Conservation (phyloP, 92 coral and sea anemone genomes). For the Epizoanthus stellaris region DNA sequence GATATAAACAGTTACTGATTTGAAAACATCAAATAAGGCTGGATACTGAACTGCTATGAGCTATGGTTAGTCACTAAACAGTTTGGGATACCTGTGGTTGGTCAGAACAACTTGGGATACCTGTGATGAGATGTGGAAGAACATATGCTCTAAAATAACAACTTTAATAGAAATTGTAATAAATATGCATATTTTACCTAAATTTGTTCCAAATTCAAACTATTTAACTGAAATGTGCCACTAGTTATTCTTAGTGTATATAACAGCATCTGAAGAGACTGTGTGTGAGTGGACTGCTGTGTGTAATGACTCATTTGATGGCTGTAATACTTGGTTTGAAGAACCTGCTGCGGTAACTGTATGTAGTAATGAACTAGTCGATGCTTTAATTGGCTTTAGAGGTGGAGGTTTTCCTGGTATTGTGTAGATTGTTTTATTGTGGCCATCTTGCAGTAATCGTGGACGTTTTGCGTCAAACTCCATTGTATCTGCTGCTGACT, state of each 20-base stretch:
- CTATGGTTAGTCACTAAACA: too few species aligned
- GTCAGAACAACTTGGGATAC: too few species aligned
- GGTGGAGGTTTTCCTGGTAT: constrained; percentile 85
- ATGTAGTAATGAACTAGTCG: constrained; percentile 51
- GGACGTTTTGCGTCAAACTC: constrained; percentile 82
- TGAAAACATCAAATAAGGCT: too few species aligned
- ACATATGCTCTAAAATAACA: too few species aligned
- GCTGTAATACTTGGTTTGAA: background rate
- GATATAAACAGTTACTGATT: too few species aligned
- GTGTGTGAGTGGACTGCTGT: constrained; percentile 9
- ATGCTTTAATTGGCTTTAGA: constrained; percentile 69
- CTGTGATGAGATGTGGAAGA: too few species aligned
- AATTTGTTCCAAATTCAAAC: constrained; percentile 30
- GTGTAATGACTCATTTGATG: constrained; percentile 19
- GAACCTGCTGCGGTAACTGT: constrained; percentile 26
- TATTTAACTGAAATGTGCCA: background rate
- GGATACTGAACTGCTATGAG: too few species aligned
- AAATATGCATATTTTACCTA: constrained; percentile 27
- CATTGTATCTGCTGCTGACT: constrained; percentile 74
- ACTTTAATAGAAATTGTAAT: constrained; percentile 6
- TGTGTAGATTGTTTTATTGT: constrained; percentile 70
- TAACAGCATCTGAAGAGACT: constrained; percentile 28
- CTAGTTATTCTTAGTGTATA: constrained; percentile 26
- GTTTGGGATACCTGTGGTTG: too few species aligned
- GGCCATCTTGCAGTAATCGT: constrained; percentile 66